Evolutionary conservation across 2,888 invertebrate genomes (phyloP), one percentile per base, ranked within the genome.

Genomic region (Nomada ruficornis): DNA sequence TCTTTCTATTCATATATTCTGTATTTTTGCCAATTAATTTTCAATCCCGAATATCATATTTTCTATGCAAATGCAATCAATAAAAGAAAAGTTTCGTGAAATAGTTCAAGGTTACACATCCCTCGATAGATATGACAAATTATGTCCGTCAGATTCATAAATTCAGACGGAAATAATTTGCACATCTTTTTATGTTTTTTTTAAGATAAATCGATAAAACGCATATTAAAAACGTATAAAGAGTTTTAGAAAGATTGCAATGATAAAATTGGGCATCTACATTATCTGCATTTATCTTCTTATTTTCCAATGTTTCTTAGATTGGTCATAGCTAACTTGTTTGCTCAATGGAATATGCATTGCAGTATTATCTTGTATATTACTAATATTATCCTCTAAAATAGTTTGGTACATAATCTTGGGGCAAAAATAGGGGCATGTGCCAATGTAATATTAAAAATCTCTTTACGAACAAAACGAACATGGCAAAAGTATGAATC

Each of bases 71-170:
- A 72, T 20, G 60, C 36, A 72, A 80, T 72, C 67, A 57, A 80
- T 80, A 80, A 67, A 47, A 36, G 50, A 78, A 71, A 80, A 78
- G 60, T 67, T 72, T n/a, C n/a, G 11, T 18, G 62, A 20, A n/a
- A 65, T 47, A 57, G 72, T 80, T 80, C 62, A 72, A 80, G 63
- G 63, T 59, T 52, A 52, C 2, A 52, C 26, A 44, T 68, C 23
- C 47, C 23, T 18, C 10, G 18, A 54, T n/a, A n/a, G 0, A 13
- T 18, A 36, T 4, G 23, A 9, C 11, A 23, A 42, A 18, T 47
- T 36, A 29, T 62, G 20, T 36, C 60, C 10, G 44, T 9, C n/a
- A 57, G 55, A 15, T 47, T 54, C 18, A 10, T 2, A 11, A 20
- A 54, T 54, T 20, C 23, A 42, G 36, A 50, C 9, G 4, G 13